These are phyloP conservation scores for Colinus virginianus DNA, from an alignment of 2,113 vertebrate genomes.

Conservation along the genomic window DNA sequence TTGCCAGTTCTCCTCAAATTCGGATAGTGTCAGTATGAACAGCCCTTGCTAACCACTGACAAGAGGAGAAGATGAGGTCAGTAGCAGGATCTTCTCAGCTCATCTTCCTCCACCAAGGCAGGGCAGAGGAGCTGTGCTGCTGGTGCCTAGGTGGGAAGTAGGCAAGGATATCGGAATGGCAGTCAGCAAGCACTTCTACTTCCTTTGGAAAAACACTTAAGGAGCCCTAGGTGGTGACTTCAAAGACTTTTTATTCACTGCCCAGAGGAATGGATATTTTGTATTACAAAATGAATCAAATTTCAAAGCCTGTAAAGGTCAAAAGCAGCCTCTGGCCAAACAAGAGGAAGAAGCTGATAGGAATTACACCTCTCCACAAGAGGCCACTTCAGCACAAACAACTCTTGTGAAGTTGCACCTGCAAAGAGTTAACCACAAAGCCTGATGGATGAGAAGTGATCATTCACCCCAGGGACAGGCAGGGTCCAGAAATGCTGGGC, in stretches of 20 bases:
- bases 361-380: constrained; percentile 34
- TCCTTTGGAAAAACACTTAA: background rate
- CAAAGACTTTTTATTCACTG: constrained; percentile 53
- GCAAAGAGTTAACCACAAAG: constrained; percentile 12
- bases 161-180: background rate
- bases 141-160: background rate
- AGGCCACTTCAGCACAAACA: constrained; percentile 3
- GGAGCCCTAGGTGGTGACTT: constrained; percentile 49
- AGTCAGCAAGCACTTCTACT: background rate
- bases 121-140: background rate
- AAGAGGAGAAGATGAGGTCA: background rate
- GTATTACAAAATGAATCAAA: constrained; percentile 66
- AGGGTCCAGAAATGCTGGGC: background rate
- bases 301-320: constrained; percentile 72
- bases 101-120: background rate
- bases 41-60: background rate
- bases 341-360: background rate
- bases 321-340: constrained; percentile 68
- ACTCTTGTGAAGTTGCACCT: constrained; percentile 10
- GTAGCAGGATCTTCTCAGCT: background rate
- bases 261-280: constrained; percentile 58
- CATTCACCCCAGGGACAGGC: background rate
- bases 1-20: background rate
- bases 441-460: constrained; percentile 49
- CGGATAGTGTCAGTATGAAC: background rate